Percentiles rank a stretch among this genome's conserved stretches.
Evolutionary conservation across 2,113 vertebrate species (phyloP).

Genomic region (Scopus umbretta): DNA sequence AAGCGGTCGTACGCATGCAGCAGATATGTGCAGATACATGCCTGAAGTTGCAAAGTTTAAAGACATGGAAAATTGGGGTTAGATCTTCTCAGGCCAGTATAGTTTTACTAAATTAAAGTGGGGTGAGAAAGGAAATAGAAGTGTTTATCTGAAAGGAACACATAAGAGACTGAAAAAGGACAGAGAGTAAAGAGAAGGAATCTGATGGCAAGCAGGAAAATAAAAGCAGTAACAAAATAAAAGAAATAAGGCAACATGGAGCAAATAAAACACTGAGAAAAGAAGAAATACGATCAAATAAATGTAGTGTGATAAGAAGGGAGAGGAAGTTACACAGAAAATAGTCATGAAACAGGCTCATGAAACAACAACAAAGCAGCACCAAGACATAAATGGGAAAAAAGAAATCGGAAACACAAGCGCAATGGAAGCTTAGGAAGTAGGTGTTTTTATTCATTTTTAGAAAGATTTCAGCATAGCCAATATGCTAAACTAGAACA

Average conservation of each 20-base stretch:
- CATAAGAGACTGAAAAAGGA: background rate
- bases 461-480: background rate
- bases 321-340: background rate
- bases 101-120: background rate
- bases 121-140: background rate
- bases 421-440: background rate
- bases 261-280: background rate
- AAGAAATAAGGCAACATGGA: background rate
- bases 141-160: background rate
- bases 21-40: background rate
- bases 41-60: background rate
- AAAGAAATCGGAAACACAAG: slow-evolving; percentile 42
- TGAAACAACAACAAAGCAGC: background rate
- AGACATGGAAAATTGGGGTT: background rate
- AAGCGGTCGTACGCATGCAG: background rate
- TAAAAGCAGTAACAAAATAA: background rate
- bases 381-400: background rate
- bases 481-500: background rate
- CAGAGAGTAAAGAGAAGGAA: background rate
- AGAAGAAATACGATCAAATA: background rate
- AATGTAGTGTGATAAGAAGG: background rate
- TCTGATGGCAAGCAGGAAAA: background rate
- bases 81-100: background rate
- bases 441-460: slow-evolving; percentile 33
- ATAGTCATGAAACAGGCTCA: background rate